Conservation (phyloP, 2,888 invertebrate genomes). For the Cheilosia soror region DNA sequence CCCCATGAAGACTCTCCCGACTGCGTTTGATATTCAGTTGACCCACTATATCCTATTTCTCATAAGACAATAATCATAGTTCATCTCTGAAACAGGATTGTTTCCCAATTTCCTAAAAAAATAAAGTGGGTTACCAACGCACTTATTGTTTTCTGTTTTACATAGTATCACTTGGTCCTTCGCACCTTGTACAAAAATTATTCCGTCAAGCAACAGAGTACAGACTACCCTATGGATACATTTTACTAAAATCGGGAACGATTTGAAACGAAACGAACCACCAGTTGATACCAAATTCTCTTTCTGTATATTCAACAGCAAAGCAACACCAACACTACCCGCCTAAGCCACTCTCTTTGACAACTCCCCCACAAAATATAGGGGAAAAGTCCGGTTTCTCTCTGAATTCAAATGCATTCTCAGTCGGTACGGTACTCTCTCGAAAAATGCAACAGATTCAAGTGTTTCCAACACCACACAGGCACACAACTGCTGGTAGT, state of each 20-base stretch:
- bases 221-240: conserved; percentile 25
- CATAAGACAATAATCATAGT: too few species aligned
- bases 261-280: conserved; percentile 69
- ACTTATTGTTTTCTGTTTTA: too few species aligned
- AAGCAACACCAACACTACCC: background rate
- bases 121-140: too few species aligned
- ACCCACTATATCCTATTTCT: too few species aligned
- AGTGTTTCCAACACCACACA: conserved; percentile 12
- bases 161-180: too few species aligned
- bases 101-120: too few species aligned
- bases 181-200: background rate
- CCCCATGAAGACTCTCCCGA: too few species aligned
- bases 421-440: background rate
- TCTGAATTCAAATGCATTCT: conserved; percentile 16
- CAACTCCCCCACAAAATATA: background rate
- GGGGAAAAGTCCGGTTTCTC: conserved; percentile 45
- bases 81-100: too few species aligned
- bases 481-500: background rate
- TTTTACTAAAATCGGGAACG: conserved; percentile 36
- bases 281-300: conserved; percentile 57
- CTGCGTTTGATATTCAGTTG: too few species aligned
- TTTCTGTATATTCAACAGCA: conserved; percentile 1
- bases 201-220: background rate
- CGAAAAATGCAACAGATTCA: conserved; percentile 70
- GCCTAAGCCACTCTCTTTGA: background rate